Conservation (phyloP, 2,888 invertebrate species). For the Lasioglossum zephyrum region DNA sequence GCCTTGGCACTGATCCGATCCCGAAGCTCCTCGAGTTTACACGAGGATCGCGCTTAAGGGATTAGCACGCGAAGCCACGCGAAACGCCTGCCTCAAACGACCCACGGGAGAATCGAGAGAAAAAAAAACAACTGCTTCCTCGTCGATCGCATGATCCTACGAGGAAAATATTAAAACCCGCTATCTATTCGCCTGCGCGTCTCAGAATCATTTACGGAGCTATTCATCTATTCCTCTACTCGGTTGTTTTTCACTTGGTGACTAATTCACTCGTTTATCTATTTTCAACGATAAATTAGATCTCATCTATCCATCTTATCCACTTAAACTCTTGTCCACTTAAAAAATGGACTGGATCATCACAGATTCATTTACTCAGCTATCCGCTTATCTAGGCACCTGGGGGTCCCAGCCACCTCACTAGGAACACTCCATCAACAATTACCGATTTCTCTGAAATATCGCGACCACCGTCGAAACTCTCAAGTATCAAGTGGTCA, state of each 20-base stretch:
- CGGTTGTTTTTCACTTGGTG: neutral
- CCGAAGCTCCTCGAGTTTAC: slow-evolving; percentile 66
- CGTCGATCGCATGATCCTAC: slow-evolving; percentile 58
- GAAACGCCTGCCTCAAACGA: slow-evolving; percentile 56
- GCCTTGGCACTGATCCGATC: slow-evolving; percentile 75
- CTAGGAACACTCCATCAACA: neutral
- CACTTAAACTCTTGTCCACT: too few relatives aligned
- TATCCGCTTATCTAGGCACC: too few relatives aligned
- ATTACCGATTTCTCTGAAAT: neutral
- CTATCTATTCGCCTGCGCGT: neutral
- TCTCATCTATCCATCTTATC: too few relatives aligned
- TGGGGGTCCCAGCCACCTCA: too few relatives aligned
- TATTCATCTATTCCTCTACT: neutral
- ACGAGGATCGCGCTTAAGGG: slow-evolving; percentile 70
- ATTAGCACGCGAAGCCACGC: slow-evolving; percentile 71
- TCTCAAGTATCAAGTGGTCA: neutral
- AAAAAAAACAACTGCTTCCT: slow-evolving; percentile 36
- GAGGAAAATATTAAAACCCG: slow-evolving; percentile 24
- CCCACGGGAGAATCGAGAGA: slow-evolving; percentile 25
- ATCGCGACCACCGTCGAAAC: neutral
- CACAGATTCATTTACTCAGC: too few relatives aligned
- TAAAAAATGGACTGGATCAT: too few relatives aligned
- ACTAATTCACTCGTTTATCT: neutral
- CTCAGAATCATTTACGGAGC: neutral
- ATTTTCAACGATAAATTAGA: too few relatives aligned